Conservation (phyloP, 2,888 invertebrate species). For the Athalia rosae region DNA sequence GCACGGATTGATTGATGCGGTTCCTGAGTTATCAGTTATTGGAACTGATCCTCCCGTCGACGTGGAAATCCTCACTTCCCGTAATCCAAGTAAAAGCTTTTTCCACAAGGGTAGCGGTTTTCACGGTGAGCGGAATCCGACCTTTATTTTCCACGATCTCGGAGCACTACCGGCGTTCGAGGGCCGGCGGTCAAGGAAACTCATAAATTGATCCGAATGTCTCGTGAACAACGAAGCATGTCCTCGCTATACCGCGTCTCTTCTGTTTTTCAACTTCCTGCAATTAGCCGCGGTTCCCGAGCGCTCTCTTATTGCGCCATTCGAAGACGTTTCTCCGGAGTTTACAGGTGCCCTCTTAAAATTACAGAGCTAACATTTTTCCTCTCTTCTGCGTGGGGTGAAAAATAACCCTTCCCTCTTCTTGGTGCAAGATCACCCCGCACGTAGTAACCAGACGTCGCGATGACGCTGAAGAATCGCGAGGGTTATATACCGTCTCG, state of each 20-base stretch:
- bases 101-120: conserved; percentile 2
- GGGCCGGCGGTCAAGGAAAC: conserved; percentile 15
- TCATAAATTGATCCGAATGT: conserved; percentile 25
- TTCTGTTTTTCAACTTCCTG: conserved; percentile 36
- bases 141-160: conserved; percentile 5
- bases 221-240: conserved; percentile 18
- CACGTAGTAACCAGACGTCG: conserved; percentile 1
- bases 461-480: conserved; percentile 35
- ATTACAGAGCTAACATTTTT: background rate
- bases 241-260: background rate
- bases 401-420: conserved; percentile 14
- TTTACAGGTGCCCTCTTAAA: conserved; percentile 5
- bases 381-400: background rate
- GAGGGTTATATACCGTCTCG: background rate
- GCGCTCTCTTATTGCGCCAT: conserved; percentile 33
- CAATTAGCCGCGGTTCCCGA: conserved; percentile 35
- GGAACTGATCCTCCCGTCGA: background rate
- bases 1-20: background rate
- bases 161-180: background rate
- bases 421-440: background rate
- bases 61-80: background rate
- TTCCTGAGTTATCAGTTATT: conserved; percentile 21
- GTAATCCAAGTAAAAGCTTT: conserved; percentile 18
- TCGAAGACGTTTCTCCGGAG: conserved; percentile 18
- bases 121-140: background rate